Evolutionary conservation across 2,113 vertebrate species (phyloP), one percentile per base, ranked within the genome.

Genomic region (Notiomystis cincta): DNA sequence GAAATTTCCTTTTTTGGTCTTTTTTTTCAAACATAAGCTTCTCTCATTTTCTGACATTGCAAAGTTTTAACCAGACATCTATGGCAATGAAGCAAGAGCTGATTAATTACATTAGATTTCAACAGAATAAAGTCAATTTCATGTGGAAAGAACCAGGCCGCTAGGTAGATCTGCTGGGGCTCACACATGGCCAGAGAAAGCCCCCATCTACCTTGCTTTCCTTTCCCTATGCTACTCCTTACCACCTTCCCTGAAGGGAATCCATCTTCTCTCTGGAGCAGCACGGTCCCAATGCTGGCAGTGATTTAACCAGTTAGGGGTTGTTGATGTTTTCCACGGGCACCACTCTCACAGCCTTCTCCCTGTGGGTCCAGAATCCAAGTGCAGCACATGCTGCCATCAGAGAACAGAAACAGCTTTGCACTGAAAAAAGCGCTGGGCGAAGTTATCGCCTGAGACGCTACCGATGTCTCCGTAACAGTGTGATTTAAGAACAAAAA

Each of bases 251-350:
- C 18, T 56, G 28, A 57, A 70, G 21, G 11, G 15, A 60, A 76
- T 6, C 31, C 13, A 48, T 7, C 42, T 60, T 71, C 48, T 11
- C 50, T 48, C 35, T 48, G 30, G 56, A 67, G 21, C 17, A 77
- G 47, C 4, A 1, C 33, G 25, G 37, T 57, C 67, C 35, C 13
- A 10, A 38, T 3, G 28, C 9, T 2, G 0, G 24, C 53, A 80
- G 48, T 3, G 53, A 91, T 89, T 60, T 75, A 58, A 13, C 23
- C 2, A 1, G 31, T 11, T 11, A 28, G 38, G 0, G 0, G 31
- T 2, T 58, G 22, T 0, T n/a, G 40, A 48, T 37, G 7, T 30
- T 76, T 57, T 83, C 67, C 5, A 4, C 0, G 0, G 62, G 82
- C 50, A 44, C 48, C 47, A 37, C 45, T 22, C 33, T 27, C 7